A percentile compares a stretch with the other conserved stretches of the same genome.
These are phyloP conservation scores for Odontomyia ornata DNA, from an alignment of 2,888 invertebrate species.

Conservation along the genomic window DNA sequence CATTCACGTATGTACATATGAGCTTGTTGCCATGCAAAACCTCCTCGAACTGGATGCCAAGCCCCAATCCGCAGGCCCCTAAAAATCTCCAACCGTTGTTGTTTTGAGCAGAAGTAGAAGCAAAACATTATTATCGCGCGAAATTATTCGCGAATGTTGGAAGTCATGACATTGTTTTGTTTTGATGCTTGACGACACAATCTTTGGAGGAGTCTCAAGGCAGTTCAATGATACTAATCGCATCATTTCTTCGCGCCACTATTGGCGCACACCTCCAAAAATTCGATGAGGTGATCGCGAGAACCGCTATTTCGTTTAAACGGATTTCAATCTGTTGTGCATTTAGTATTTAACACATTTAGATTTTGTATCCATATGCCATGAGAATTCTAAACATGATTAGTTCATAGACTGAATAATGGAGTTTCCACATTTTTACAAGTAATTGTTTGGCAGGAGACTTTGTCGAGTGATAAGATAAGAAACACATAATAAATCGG, in stretches of 20 bases:
- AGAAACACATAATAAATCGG: too few species aligned
- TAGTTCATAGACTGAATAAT: too few species aligned
- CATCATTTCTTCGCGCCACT: too few species aligned
- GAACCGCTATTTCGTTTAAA: background rate
- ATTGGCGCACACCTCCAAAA: background rate
- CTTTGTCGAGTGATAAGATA: too few species aligned
- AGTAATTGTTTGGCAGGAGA: too few species aligned
- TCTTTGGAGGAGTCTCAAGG: background rate
- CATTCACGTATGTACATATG: too few species aligned
- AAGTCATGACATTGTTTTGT: background rate
- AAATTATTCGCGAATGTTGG: background rate
- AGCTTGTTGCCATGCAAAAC: background rate
- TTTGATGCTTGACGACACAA: background rate
- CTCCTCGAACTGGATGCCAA: background rate
- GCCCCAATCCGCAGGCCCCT: background rate
- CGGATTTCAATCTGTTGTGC: too few species aligned
- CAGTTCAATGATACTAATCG: too few species aligned
- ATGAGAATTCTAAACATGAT: too few species aligned
- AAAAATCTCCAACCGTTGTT: background rate
- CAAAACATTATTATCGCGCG: constrained; percentile 7
- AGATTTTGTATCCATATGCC: too few species aligned
- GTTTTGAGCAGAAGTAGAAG: background rate
- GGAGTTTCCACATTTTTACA: too few species aligned
- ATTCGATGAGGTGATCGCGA: background rate
- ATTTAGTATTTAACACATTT: too few species aligned